Evolutionary conservation across 2,888 invertebrate genomes (phyloP), one percentile per base, ranked within the genome.

Genomic region (Resseliella maxima): DNA sequence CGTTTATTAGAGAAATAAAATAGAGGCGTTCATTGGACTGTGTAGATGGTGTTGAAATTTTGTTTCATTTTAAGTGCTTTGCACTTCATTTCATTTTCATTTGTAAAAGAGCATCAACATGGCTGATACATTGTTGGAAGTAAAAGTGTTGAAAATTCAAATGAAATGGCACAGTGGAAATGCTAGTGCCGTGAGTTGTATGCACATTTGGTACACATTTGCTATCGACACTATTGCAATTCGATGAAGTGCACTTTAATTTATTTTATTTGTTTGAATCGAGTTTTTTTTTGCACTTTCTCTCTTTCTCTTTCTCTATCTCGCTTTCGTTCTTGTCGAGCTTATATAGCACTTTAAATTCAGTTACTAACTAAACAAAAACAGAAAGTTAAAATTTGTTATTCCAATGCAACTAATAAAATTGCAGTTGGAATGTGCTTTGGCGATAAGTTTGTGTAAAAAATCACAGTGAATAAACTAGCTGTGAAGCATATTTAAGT

Each of bases 181-280:
- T 72, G 5, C 31, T 15, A 72, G 72, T 72, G 72, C 31, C 72
- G 15, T 72, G 72, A 72, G 35, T 59, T 31, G 72, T 35, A n/a
- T 72, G 31, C 31, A 27, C 59, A 59, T 27, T 72, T 18, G 2
- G 15, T 5, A 59, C 24, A 18, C 59, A 24, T 3, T 59, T 59
- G 59, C 15, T 59, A 72, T 72, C 72, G 72, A 72, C 72, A 72
- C 72, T 31, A 35, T 12, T 31, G 72, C 72, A 72, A 72, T 72
- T 72, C 72, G 31, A 72, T 72, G 72, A 72, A 72, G 72, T 72
- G 72, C 31, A 31, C 15, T 72, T 35, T 31, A 72, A 72, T 72
- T 72, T 72, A 72, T 72, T 72, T 72, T 72, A 72, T 72, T 3
- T 59, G 59, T 59, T 59, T 59, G 24, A n/a, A n/a, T n/a, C n/a